Base-by-base conservation (phyloP, 2,888 invertebrate genomes). In the Enoplolaimus lenunculus region DNA sequence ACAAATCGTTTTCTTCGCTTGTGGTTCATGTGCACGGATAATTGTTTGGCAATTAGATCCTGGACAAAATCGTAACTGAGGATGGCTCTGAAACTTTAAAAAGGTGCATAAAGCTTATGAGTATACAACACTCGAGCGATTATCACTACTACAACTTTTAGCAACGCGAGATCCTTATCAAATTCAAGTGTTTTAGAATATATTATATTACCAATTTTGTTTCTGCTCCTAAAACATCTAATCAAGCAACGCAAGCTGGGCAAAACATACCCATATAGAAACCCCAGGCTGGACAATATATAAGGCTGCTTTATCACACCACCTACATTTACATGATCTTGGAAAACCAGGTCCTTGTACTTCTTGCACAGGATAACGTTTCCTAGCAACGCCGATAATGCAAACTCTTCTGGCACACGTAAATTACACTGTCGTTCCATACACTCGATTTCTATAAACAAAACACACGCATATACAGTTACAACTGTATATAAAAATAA, bases 361-460 rank as follows among this genome's bases (percentile, higher is more conserved):
- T 91, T 90, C 80, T 93, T 91, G 74, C 92, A 85, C 80, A 93
- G 85, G 66, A 87, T 86, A 60, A 91, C 89, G 77, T 90, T 89
- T 70, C 87, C 87, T 71, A 95, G 86, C 79, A 93, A 86, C n/a
- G n/a, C n/a, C 71, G 88, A 88, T 72, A 93, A 84, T 28, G 93
- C 92, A 85, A 95, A 91, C 82, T 94, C 93, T 84, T 95, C 95
- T 3, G 94, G 92, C n/a, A 90, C 92, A 75, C 93, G 85, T 60
- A 95, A 88, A 80, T 89, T 89, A 84, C 98, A 98, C 74, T 90
- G 89, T 78, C 89, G 88, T 66, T 91, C 92, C 97, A 98, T 98
- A 83, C 98, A 98, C 79, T 92, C 90, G 77, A 98, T 93, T 76
- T 89, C 91, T 84, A 88, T 86, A 77, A 74, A 33, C 69, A 60